Base-by-base conservation (phyloP, 1,140 invertebrate species). In the Halotydeus destructor region DNA sequence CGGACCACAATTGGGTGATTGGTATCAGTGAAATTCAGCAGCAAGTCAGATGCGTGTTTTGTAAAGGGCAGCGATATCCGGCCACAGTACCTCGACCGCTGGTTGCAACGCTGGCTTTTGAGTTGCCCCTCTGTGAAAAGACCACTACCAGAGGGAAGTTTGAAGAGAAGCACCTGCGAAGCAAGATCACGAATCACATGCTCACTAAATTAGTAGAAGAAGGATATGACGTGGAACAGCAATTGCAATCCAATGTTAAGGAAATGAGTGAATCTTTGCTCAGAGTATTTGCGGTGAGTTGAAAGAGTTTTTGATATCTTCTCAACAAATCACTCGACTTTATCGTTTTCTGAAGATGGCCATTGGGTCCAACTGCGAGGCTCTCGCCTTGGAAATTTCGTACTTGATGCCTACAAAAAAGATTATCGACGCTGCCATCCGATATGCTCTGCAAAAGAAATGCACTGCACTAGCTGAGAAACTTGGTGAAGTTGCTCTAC, bases 21-120 rank as follows among this genome's bases (percentile, higher is more conserved):
- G 70, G 77, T 1, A 55, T 84, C 0, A 74, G 68, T 44, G 85
- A 93, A 60, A 64, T 63, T 4, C 68, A 71, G 31, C 73, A 80
- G 56, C 75, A 70, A 38, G 65, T 85, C 3, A 68, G 62, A 16
- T 80, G 75, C 27, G 74, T 94, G 34, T 63, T 80, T 8, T 94
- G 86, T 52, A 82, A 84, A 58, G 86, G 84, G 16, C 68, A 72
- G 18, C 68, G 71, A 26, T 93, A 83, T 63, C 89, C 89, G 4
- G 67, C 72, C 9, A 83, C 83, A 0, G 70, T 75, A 34, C 86
- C 86, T 1, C 68, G 75, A 41, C 88, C 86, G 3, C 76, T 76
- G 44, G 61, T 85, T 0, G 66, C 69, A 22, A 74, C 85, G 54
- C 48, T 64, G 19, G 55, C 53, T 3, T 65, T 64, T 46, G 60